Conservation (phyloP, 2,113 vertebrate species). For the Dolichallabes microphthalmus region DNA sequence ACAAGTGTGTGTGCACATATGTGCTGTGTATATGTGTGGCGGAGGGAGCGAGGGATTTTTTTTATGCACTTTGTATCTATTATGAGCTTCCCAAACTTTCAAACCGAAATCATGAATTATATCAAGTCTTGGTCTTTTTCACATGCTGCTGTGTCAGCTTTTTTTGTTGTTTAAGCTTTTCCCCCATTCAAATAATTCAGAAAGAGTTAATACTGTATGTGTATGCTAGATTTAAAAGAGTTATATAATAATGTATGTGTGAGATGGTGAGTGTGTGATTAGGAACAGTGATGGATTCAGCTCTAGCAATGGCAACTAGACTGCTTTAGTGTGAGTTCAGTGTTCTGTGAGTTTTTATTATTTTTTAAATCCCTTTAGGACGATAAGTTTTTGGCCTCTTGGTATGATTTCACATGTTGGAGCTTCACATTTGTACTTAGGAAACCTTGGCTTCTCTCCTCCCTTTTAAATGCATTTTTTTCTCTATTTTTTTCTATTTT, state of each 20-base stretch:
- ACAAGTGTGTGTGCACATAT: not conserved
- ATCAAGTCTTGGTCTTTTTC: not conserved
- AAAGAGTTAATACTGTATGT: too few relatives aligned
- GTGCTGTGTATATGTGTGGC: not conserved
- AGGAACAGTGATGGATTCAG: conserved; percentile 41
- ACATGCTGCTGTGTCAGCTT: not conserved
- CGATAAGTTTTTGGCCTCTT: not conserved
- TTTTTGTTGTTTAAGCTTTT: not conserved
- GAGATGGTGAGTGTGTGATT: conserved; percentile 21
- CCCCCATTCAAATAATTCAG: not conserved
- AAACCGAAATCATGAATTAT: not conserved
- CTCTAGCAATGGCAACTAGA: conserved; percentile 50
- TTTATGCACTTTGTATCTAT: not conserved
- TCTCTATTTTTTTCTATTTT: too few relatives aligned
- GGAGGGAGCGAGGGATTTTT: not conserved
- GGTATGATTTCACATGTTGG: not conserved
- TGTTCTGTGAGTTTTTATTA: not conserved
- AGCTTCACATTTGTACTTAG: not conserved
- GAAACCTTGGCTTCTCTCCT: not conserved
- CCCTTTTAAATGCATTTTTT: not conserved
- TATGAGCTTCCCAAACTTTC: not conserved
- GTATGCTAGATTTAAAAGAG: not conserved
- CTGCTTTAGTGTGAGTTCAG: conserved; percentile 19
- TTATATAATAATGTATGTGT: not conserved
- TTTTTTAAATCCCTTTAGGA: conserved; percentile 14